These are phyloP conservation scores for Philereme transversata DNA, from an alignment of 2,888 invertebrate species.

Conservation along the genomic window DNA sequence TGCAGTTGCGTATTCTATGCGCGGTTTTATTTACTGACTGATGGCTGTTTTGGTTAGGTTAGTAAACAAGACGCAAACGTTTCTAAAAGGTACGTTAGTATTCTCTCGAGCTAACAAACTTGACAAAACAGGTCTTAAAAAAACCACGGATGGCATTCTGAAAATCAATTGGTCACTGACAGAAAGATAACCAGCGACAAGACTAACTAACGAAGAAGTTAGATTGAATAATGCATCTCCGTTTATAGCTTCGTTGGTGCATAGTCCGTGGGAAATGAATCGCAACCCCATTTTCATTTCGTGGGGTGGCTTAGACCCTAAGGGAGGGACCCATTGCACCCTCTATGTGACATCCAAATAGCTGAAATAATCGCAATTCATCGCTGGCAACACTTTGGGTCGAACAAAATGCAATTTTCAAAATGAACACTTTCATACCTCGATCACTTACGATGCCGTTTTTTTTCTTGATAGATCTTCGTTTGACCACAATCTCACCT, in stretches of 20 bases:
- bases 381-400: slow-evolving; percentile 52
- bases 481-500: no score
- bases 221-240: slow-evolving; percentile 38
- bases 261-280: slow-evolving; percentile 81
- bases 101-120: background rate
- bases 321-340: slow-evolving; percentile 67
- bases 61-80: background rate
- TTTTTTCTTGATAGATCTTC: no score
- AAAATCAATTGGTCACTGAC: background rate
- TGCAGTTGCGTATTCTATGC: slow-evolving; percentile 24
- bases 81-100: background rate
- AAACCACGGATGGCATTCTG: background rate
- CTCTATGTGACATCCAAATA: slow-evolving; percentile 73
- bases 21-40: no score
- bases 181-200: no score
- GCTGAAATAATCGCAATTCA: slow-evolving; percentile 76
- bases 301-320: slow-evolving; percentile 63
- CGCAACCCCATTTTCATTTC: slow-evolving; percentile 82
- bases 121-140: background rate
- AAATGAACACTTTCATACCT: slow-evolving; percentile 10
- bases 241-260: slow-evolving; percentile 52
- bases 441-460: background rate
- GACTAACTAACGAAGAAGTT: slow-evolving; percentile 29
- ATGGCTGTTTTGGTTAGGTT: background rate
- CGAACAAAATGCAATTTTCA: slow-evolving; percentile 35